Base-by-base conservation (phyloP, 37 sponge, comb jelly and placozoan genomes). In the Lycopodina hypogea region DNA sequence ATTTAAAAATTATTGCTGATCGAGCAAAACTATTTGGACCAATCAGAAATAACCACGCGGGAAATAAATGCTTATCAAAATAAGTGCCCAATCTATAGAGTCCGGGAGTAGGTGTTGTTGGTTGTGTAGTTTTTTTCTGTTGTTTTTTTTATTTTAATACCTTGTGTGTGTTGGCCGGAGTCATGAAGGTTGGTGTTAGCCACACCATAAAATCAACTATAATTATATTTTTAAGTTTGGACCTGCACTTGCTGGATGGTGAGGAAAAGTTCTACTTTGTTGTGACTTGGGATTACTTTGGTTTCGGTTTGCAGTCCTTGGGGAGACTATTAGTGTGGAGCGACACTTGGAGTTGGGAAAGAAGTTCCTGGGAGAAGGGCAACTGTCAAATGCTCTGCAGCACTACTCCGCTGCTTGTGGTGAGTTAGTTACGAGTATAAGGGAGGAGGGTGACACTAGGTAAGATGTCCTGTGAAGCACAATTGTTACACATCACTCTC, bases 321-420 rank as follows among this genome's bases (percentile, higher is more conserved):
- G 78, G 30, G 78, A 77, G 24, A 23, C 30, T 48, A 50, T 40
- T 41, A 74, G 73, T 4, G 88, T 92, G 41, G 84, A 83, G 57
- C 69, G 83, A 22, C 93, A 94, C 68, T 65, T 97, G 28, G 93
- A 94, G 41, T 69, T 84, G 36, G 98, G 98, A 26, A 97, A 89
- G 74, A 83, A 92, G 75, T 71, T 82, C 3, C 63, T 97, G 21
- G 83, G 83, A 28, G 79, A 83, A 26, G 98, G 98, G 52, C 89
- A 94, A 37, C 68, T 93, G 32, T 74, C 78, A 0, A 95, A 94
- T 34, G 95, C 98, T 11, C 77, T 97, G 21, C 52, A 66, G 38
- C 98, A 97, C 33, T 97, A 97, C 45, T 70, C 81, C n/a, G 83
- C 86, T 34, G 98, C 98, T 9, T 83, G 94, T 26, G 88, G 98